Evolutionary conservation across 2,888 invertebrate species (phyloP).

Genomic region (Macaria liturata): DNA sequence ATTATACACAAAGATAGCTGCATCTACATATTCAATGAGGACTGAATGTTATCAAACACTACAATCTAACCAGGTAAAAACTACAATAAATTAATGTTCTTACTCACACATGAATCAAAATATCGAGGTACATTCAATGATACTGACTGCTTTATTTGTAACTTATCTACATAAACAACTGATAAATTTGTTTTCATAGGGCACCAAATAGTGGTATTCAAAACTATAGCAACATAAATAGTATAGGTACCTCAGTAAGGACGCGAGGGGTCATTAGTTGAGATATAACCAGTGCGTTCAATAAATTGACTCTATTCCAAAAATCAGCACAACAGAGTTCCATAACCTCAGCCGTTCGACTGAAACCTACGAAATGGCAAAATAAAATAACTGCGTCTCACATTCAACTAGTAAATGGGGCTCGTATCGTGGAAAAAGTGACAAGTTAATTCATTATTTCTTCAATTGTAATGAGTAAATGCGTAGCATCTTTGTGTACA

Average conservation of each 20-base stretch:
- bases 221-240: conserved; percentile 41
- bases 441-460: conserved; percentile 75
- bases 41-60: too few species aligned
- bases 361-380: conserved; percentile 69
- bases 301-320: conserved; percentile 69
- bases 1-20: too few species aligned
- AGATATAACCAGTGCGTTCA: conserved; percentile 63
- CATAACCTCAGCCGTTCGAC: conserved; percentile 77
- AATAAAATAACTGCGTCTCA: conserved; percentile 48
- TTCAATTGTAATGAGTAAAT: conserved; percentile 58
- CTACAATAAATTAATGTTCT: too few species aligned
- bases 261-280: conserved; percentile 74
- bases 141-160: conserved; percentile 14
- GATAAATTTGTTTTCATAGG: conserved; percentile 66
- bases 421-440: conserved; percentile 52
- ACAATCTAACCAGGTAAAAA: too few species aligned
- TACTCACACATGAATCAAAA: background rate
- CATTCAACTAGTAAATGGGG: conserved; percentile 42
- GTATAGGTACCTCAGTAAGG: conserved; percentile 63
- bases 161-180: conserved; percentile 68
- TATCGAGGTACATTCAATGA: conserved; percentile 6
- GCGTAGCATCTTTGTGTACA: conserved; percentile 82
- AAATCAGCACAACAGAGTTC: conserved; percentile 73
- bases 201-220: conserved; percentile 41
- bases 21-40: too few species aligned